A percentile compares a stretch with the other conserved stretches of the same genome.
Conservation (phyloP, 1,140 invertebrate genomes). For the Euura lappo region DNA sequence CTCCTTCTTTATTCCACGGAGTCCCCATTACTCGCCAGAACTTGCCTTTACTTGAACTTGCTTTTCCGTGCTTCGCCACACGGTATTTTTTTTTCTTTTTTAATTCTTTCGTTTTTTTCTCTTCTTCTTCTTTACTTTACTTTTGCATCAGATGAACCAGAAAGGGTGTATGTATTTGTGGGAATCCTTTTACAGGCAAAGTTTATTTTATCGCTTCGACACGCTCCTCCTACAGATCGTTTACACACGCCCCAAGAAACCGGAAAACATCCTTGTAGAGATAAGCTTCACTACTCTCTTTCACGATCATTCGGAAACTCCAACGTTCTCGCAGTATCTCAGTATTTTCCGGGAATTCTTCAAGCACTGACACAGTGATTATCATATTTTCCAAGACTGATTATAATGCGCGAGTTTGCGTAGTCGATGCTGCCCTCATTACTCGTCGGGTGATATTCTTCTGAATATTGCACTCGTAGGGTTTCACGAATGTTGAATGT, state of each 20-base stretch:
- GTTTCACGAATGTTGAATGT: too few species aligned
- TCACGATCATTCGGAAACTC: neutral
- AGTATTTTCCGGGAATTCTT: too few species aligned
- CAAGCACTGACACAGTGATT: too few species aligned
- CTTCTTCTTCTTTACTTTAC: conserved; percentile 25
- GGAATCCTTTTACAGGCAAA: conserved; percentile 32
- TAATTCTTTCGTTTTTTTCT: neutral
- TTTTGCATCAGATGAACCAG: conserved; percentile 35
- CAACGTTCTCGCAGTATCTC: too few species aligned
- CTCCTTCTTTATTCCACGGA: neutral
- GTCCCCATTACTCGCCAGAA: neutral
- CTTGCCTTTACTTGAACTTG: neutral
- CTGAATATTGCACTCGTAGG: too few species aligned
- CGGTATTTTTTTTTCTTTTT: neutral
- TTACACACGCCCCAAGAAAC: neutral
- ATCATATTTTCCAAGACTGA: too few species aligned
- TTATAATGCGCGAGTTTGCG: too few species aligned
- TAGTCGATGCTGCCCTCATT: too few species aligned
- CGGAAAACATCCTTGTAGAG: neutral
- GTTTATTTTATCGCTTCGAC: conserved; percentile 32
- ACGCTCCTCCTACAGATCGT: neutral
- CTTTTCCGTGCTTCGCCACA: neutral
- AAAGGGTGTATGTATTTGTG: conserved; percentile 30
- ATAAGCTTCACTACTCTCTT: neutral
- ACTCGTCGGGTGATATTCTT: too few species aligned